phyloP scores from a whole-genome alignment of 1,140 invertebrate species.

The Hormaphis cornu region DNA sequence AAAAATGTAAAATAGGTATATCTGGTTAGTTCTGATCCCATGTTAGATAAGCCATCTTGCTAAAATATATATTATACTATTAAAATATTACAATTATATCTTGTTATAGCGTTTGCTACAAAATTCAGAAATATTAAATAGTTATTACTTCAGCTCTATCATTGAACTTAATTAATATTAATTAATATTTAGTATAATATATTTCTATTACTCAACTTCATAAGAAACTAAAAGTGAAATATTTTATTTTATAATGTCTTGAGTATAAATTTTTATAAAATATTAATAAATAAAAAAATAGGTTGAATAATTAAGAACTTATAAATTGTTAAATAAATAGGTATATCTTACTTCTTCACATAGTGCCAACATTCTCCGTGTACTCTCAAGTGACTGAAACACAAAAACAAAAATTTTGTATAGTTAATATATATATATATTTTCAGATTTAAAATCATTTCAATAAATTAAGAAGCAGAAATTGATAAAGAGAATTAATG shows the following conservation, averaged over 20 bases:
- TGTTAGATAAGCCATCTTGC: no score
- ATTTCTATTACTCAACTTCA: neutral
- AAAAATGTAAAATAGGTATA: neutral
- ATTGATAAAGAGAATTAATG: no score
- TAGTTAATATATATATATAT: no score
- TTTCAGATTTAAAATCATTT: no score
- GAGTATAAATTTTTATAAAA: neutral
- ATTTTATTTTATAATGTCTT: neutral
- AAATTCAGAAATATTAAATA: constrained; percentile 6
- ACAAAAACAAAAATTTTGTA: constrained; percentile 34
- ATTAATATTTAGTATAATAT: neutral
- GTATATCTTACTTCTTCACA: constrained; percentile 92
- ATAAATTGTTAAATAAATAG: neutral
- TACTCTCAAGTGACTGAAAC: constrained; percentile 92
- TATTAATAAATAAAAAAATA: neutral
- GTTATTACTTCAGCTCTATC: neutral
- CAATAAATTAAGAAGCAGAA: no score
- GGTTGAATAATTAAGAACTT: neutral
- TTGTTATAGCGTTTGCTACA: neutral
- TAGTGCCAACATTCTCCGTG: constrained; percentile 86
- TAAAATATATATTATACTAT: no score
- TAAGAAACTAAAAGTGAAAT: neutral
- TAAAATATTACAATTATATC: neutral
- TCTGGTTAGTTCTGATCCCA: neutral
- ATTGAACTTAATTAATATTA: neutral